phyloP scores from a whole-genome alignment of 2,113 vertebrate genomes.

The Amphilophus citrinellus region DNA sequence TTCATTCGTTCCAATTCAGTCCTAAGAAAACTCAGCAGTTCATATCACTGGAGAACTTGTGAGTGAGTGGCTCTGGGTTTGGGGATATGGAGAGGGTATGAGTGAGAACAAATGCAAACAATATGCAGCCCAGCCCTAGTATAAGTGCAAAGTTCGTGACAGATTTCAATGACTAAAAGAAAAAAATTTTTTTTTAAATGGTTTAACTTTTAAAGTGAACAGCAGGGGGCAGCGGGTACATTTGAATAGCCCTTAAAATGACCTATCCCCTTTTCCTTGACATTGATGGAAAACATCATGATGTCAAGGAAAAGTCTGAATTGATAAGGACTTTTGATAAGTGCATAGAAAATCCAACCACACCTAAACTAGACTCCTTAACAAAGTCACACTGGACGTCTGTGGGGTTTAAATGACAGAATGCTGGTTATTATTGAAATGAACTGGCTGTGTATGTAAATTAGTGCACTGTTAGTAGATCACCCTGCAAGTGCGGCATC shows the following conservation, averaged over 20 bases:
- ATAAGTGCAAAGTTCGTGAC: not conserved
- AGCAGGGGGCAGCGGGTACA: not conserved
- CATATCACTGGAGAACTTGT: not conserved
- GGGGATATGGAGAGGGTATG: not conserved
- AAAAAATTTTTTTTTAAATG: not conserved
- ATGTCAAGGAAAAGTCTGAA: not conserved
- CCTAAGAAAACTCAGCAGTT: not conserved
- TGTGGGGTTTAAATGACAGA: not conserved
- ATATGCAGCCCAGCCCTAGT: too few relatives aligned
- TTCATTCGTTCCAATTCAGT: too few relatives aligned
- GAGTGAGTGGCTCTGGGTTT: not conserved
- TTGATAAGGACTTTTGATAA: not conserved
- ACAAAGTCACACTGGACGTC: not conserved
- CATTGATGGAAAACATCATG: not conserved
- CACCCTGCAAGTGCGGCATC: not conserved
- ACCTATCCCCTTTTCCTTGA: not conserved
- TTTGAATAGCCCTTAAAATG: not conserved
- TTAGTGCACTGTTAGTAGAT: not conserved
- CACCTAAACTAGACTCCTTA: not conserved
- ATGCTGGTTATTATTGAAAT: not conserved
- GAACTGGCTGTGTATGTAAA: not conserved
- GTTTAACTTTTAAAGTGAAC: not conserved
- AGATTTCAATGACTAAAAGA: not conserved
- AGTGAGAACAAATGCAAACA: not conserved
- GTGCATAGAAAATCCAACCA: not conserved